These are phyloP conservation scores for Tipula confusa DNA, from an alignment of 2,888 invertebrate species.

Conservation along the genomic window DNA sequence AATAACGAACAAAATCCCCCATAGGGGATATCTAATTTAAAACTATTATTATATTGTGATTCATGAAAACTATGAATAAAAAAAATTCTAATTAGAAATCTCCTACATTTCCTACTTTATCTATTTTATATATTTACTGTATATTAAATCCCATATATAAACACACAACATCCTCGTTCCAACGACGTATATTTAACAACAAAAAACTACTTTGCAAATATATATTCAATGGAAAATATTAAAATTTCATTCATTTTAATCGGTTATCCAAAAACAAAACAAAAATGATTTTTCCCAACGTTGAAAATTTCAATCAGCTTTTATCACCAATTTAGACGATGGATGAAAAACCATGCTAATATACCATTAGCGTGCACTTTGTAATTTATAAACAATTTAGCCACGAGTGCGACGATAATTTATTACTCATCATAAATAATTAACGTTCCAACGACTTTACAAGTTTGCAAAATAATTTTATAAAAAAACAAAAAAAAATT, in stretches of 20 bases:
- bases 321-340: background rate
- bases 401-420: background rate
- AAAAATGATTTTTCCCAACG: background rate
- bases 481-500: background rate
- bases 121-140: background rate
- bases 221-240: background rate
- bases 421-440: background rate
- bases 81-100: background rate
- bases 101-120: conserved; percentile 1
- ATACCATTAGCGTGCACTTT: background rate
- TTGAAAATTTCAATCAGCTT: background rate
- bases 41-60: background rate
- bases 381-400: too few species aligned
- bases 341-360: background rate
- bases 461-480: background rate
- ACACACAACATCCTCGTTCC: background rate
- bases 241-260: too few species aligned
- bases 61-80: background rate
- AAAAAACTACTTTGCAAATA: background rate
- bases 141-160: background rate
- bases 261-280: background rate
- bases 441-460: background rate
- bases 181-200: background rate
- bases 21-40: conserved; percentile 20
- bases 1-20: background rate